Evolutionary conservation across 1,140 invertebrate species (phyloP).

Genomic region (Procambarus clarkii): DNA sequence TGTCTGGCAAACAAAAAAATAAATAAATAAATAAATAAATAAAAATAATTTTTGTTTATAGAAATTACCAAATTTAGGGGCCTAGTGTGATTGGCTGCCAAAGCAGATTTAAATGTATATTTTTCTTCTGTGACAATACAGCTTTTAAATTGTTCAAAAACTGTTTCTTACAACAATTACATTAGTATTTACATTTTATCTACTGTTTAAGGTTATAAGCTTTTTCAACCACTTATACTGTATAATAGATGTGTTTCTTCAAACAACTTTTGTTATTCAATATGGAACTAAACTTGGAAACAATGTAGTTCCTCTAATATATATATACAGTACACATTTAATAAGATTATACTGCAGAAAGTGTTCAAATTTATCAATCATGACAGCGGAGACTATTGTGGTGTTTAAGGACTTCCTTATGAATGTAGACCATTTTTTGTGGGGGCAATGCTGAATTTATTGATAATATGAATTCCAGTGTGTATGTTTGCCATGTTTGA

Average conservation of each 20-base stretch:
- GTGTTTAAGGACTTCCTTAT: neutral
- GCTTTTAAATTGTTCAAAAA: too few relatives aligned
- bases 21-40: neutral
- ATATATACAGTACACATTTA: neutral
- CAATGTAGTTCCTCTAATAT: neutral
- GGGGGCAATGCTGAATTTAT: constrained; percentile 1
- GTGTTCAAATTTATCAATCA: neutral
- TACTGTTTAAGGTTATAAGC: too few relatives aligned
- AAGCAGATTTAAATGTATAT: too few relatives aligned
- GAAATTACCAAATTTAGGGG: too few relatives aligned
- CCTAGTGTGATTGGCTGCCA: too few relatives aligned
- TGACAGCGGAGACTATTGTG: neutral
- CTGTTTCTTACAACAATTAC: too few relatives aligned
- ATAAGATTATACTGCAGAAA: neutral
- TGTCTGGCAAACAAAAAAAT: neutral
- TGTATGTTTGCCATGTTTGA: neutral
- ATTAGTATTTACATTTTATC: too few relatives aligned
- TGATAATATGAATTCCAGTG: neutral
- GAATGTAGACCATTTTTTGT: neutral
- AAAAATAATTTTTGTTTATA: too few relatives aligned
- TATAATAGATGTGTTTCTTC: too few relatives aligned
- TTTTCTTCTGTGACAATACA: too few relatives aligned
- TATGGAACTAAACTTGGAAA: neutral
- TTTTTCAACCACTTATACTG: too few relatives aligned
- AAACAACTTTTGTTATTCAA: neutral